These are phyloP conservation scores for Sparidentex hasta DNA, from an alignment of 2,797 vertebrate species.

Conservation along the genomic window DNA sequence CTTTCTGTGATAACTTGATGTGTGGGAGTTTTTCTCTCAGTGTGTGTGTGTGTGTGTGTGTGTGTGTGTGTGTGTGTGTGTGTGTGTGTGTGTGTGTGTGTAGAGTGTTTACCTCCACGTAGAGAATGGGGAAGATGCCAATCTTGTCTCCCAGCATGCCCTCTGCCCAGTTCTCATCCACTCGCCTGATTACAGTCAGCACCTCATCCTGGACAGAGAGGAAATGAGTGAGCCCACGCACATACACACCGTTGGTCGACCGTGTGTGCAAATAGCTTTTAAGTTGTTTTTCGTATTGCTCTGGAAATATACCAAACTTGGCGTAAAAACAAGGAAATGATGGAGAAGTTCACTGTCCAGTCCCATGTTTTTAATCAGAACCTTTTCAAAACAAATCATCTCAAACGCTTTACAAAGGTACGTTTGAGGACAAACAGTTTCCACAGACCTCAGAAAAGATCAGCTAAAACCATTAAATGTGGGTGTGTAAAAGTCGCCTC, in stretches of 20 bases:
- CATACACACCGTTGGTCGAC: not conserved
- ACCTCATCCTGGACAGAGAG: constrained; percentile 92
- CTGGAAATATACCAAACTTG: not conserved
- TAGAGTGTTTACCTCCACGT: constrained; percentile 92
- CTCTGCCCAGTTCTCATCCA: constrained; percentile 99
- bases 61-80: constrained; percentile 2
- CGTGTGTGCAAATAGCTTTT: not conserved
- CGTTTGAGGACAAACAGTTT: not conserved
- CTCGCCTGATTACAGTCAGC: constrained; percentile 97
- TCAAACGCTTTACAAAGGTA: not conserved
- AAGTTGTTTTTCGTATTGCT: not conserved
- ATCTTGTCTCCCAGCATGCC: constrained; percentile 99
- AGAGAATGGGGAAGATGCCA: constrained; percentile 97
- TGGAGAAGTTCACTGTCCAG: not conserved
- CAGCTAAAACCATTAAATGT: not conserved
- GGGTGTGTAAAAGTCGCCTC: not conserved
- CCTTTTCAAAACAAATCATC: not conserved
- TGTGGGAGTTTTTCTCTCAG: constrained; percentile 3
- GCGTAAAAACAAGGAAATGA: not conserved
- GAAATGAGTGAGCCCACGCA: constrained; percentile 58
- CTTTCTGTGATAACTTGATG: constrained; percentile 8
- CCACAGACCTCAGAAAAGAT: not conserved
- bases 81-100: not conserved
- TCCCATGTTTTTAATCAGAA: not conserved
- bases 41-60: constrained; percentile 13